phyloP scores from a whole-genome alignment of 1,140 invertebrate genomes.

The Pomacea maculata region DNA sequence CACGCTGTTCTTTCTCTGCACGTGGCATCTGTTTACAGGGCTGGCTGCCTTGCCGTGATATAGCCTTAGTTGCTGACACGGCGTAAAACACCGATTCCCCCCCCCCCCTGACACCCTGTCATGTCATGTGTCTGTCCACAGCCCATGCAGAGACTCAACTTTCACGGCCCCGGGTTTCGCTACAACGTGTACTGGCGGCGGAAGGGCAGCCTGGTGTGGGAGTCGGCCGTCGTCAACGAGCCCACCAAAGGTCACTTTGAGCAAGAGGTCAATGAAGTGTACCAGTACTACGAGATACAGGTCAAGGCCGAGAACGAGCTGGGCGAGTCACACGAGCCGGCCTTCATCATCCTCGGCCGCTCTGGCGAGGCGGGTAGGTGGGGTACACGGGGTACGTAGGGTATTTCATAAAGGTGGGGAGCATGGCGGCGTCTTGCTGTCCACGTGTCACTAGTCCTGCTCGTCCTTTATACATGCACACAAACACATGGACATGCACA shows the following conservation, averaged over 20 bases:
- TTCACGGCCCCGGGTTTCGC: slow-evolving; percentile 93
- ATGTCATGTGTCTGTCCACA: slow-evolving; percentile 60
- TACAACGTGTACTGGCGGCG: slow-evolving; percentile 83
- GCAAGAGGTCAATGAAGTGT: slow-evolving; percentile 79
- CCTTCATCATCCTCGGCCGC: slow-evolving; percentile 82
- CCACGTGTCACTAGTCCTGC: too few relatives aligned
- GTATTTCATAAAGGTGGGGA: background rate
- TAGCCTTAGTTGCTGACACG: background rate
- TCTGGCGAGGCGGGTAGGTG: slow-evolving; percentile 86
- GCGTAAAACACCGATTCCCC: too few relatives aligned
- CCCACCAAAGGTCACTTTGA: slow-evolving; percentile 56
- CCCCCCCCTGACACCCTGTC: too few relatives aligned
- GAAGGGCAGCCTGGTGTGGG: slow-evolving; percentile 55
- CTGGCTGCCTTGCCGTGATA: too few relatives aligned
- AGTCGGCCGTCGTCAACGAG: slow-evolving; percentile 67
- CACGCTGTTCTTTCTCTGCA: too few relatives aligned
- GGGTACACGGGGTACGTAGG: background rate
- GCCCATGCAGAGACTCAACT: slow-evolving; percentile 95
- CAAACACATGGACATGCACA: too few relatives aligned
- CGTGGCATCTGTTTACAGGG: too few relatives aligned
- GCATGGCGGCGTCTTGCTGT: too few relatives aligned
- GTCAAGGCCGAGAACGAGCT: slow-evolving; percentile 90
- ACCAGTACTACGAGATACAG: slow-evolving; percentile 86
- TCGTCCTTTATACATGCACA: too few relatives aligned
- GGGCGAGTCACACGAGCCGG: slow-evolving; percentile 84